Percentiles rank a stretch among this genome's conserved stretches.
phyloP scores from a whole-genome alignment of 2,797 vertebrate genomes.

The Propithecus perrieri region DNA sequence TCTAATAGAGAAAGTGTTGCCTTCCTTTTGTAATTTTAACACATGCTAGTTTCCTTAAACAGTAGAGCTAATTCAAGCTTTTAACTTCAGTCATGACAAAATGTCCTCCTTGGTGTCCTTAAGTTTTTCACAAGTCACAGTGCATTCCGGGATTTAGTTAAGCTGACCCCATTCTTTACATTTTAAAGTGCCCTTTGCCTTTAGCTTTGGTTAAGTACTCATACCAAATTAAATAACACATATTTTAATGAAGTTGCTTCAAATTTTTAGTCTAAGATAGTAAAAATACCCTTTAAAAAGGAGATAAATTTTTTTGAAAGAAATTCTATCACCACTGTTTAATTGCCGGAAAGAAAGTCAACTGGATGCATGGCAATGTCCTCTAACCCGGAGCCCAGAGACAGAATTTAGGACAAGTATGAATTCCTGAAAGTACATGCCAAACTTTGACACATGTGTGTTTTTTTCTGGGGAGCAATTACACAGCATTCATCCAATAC shows the following conservation, averaged over 20 bases:
- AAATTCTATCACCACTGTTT: background rate
- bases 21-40: background rate
- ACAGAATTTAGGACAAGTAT: background rate
- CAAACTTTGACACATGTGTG: background rate
- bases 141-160: background rate
- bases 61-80: background rate
- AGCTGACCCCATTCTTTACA: background rate
- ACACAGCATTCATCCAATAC: background rate
- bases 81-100: background rate
- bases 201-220: constrained; percentile 5
- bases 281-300: constrained; percentile 21
- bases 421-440: background rate
- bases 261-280: constrained; percentile 1
- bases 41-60: background rate
- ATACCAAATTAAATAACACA: background rate
- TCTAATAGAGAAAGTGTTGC: background rate
- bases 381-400: background rate
- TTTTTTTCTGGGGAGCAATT: background rate
- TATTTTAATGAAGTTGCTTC: constrained; percentile 1
- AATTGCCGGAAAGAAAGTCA: background rate
- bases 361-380: background rate
- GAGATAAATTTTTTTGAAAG: background rate
- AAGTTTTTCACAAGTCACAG: background rate
- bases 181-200: background rate
- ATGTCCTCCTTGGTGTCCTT: background rate